Evolutionary conservation across 2,113 vertebrate genomes (phyloP), one percentile per base, ranked within the genome.

Genomic region (Piprites chloris): DNA sequence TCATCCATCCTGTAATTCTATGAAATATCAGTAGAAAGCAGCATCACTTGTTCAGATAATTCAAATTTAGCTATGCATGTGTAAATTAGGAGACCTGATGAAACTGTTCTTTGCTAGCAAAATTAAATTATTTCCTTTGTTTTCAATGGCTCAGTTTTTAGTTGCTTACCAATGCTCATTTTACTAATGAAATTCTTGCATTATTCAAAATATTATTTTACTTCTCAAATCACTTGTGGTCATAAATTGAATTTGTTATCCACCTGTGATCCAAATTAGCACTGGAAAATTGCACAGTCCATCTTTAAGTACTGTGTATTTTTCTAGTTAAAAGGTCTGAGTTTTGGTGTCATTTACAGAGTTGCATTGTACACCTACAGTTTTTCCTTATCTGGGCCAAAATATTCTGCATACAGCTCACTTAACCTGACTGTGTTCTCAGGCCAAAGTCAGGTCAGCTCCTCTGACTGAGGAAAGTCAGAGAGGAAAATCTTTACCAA

Each of bases 331-430:
- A 76, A 66, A 66, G 23, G 47, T 35, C 23, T 42, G 11, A 21
- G 42, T 49, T 63, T 53, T 27, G 6, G 12, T 39, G 27, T n/a
- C 23, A 15, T 53, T 65, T 63, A 42, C 32, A n/a, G 44, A n/a
- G 24, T 18, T 49, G 16, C 6, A 18, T 7, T 71, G 46, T 35
- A 50, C 0, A 0, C 21, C 21, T 61, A 12, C 2, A 35, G 4
- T 61, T 94, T 80, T 94, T 50, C 33, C 26, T 2, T 24, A 19
- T 32, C 33, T 66, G 28, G 8, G 18, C 9, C 46, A 80, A 71
- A 49, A 14, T 59, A 47, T n/a, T 53, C 23, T 44, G 20, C 39
- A 65, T 53, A 59, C 9, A 71, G 8, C 20, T 75, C 11, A 12
- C 58, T 44, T 53, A 66, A 44, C n/a, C 35, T 81, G 24, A 9